A percentile compares a stretch with the other conserved stretches of the same genome.
These are phyloP conservation scores for Pogoniulus pusillus DNA, from an alignment of 2,797 vertebrate genomes.

Conservation along the genomic window DNA sequence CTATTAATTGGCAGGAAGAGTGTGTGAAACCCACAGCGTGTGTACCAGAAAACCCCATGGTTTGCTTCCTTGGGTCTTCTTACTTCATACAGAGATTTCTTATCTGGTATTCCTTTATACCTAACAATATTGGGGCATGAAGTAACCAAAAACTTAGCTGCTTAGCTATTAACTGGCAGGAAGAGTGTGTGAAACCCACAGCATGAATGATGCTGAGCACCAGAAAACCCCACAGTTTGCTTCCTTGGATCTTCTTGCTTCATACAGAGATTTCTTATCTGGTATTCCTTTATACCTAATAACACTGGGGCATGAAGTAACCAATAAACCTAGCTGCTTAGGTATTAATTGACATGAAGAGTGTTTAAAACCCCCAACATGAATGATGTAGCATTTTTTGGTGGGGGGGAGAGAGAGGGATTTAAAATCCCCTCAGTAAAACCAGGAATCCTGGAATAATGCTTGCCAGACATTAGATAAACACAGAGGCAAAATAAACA, in stretches of 20 bases:
- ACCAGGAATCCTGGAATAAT: neutral
- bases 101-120: constrained; percentile 72
- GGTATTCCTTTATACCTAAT: constrained; percentile 67
- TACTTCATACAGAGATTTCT: constrained; percentile 73
- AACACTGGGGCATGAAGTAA: neutral
- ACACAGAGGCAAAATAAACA: neutral
- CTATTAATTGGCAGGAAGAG: constrained; percentile 70
- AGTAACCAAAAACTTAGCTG: neutral
- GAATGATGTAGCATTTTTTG: no score
- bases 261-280: constrained; percentile 73
- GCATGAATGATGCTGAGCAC: constrained; percentile 16
- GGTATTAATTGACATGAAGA: no score
- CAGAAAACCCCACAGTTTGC: constrained; percentile 75
- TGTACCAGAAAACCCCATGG: constrained; percentile 65
- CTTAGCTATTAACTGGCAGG: no score
- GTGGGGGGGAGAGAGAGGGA: neutral
- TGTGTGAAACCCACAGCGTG: constrained; percentile 34
- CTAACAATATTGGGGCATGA: neutral
- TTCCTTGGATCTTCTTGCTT: constrained; percentile 74
- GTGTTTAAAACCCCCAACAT: no score
- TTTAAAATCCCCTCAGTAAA: neutral
- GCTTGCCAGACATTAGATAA: neutral
- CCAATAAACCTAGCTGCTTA: no score
- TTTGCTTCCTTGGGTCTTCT: constrained; percentile 77
- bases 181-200: constrained; percentile 51